Evolutionary conservation across 2,888 invertebrate genomes (phyloP), one percentile per base, ranked within the genome.

Genomic region (Amphipyra berbera): DNA sequence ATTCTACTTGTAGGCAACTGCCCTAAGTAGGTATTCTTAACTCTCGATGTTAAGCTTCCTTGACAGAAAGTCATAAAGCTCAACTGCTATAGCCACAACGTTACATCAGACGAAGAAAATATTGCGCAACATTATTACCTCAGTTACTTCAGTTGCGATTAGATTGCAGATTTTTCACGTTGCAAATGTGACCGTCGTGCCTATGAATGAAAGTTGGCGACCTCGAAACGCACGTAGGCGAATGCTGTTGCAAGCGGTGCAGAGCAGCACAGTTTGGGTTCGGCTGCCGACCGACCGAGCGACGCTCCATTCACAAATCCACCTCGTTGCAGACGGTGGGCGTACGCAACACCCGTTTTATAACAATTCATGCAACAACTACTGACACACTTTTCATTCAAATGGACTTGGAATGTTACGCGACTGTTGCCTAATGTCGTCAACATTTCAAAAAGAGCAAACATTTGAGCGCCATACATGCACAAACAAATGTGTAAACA

Each of bases 181-280:
- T 69, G 71, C 75, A 76, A 82, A 81, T 82, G 64, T 79, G 80
- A 76, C 73, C 79, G 76, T 71, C 73, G 79, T 78, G 73, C 66
- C 83, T 87, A 91, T 94, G 93, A 94, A 95, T 93, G 95, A 94
- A 95, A 94, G 95, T 94, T 91, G 94, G 87, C 89, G 95, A 91
- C 95, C 95, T 95, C 93, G 90, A 85, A 73, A 50, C 62, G 61
- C 68, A 88, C 90, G 94, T 94, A 90, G 95, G 95, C 89, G 93
- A 87, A 69, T 81, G 82, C 86, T 92, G 91, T 90, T 91, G 93
- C 91, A 93, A 92, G 73, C 81, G 61, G 46, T 68, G 68, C 73
- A 73, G 68, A 78, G 62, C 70, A 70, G 49, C 73, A 59, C 60
- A 41, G 65, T 15, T 65, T 68, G 58, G 55, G 61, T 67, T 65